These are phyloP conservation scores for Sisyra terminalis DNA, from an alignment of 2,888 invertebrate genomes.

Conservation along the genomic window DNA sequence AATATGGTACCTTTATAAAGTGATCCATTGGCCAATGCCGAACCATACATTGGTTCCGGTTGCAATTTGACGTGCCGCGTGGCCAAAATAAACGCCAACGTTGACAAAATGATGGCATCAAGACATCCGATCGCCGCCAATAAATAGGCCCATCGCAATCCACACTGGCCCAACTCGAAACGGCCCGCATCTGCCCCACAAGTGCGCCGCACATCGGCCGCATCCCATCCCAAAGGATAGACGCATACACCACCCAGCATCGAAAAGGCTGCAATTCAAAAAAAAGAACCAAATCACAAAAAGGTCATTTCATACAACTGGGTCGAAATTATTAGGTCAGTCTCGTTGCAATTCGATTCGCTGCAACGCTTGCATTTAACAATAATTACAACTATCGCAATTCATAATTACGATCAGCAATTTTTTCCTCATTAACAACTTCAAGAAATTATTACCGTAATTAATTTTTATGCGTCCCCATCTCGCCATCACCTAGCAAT, in stretches of 20 bases:
- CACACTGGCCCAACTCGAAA: conserved; percentile 66
- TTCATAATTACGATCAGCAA: too few relatives aligned
- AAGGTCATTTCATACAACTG: background rate
- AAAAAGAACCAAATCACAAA: conserved; percentile 6
- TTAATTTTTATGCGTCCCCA: too few relatives aligned
- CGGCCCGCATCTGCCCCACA: conserved; percentile 73
- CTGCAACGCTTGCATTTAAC: too few relatives aligned
- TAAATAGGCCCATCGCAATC: conserved; percentile 85
- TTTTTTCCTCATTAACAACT: too few relatives aligned
- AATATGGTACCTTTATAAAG: conserved; percentile 40
- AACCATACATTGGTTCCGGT: conserved; percentile 57
- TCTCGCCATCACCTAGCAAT: too few relatives aligned
- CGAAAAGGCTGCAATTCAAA: conserved; percentile 50
- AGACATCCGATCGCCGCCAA: conserved; percentile 79
- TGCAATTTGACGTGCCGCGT: conserved; percentile 74
- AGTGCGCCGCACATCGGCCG: conserved; percentile 62
- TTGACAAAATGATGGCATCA: conserved; percentile 72
- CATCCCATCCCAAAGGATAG: conserved; percentile 86
- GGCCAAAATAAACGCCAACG: conserved; percentile 85
- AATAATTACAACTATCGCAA: too few relatives aligned
- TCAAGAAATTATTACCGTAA: too few relatives aligned
- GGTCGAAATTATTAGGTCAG: background rate
- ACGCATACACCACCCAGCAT: conserved; percentile 77
- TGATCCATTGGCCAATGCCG: conserved; percentile 45
- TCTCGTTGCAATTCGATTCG: too few relatives aligned